These are phyloP conservation scores for Quadriops clusia DNA, from an alignment of 2,888 invertebrate species.

Conservation along the genomic window DNA sequence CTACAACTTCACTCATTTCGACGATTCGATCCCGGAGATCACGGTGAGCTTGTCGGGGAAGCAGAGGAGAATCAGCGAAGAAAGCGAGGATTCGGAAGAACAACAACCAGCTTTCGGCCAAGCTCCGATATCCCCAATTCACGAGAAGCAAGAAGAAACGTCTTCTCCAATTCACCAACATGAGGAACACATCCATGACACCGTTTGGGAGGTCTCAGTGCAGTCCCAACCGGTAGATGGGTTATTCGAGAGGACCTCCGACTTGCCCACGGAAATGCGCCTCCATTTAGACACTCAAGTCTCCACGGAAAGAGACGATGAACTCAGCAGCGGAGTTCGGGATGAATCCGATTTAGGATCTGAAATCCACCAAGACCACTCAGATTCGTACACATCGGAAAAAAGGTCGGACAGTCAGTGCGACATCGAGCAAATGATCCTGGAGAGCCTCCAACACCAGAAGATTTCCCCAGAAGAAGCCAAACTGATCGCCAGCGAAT, in stretches of 20 bases:
- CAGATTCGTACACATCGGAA: slow-evolving; percentile 31
- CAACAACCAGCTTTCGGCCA: slow-evolving; percentile 14
- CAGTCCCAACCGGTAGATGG: slow-evolving; percentile 30
- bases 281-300: no score
- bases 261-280: slow-evolving; percentile 26
- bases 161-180: slow-evolving; percentile 33
- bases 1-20: slow-evolving; percentile 18
- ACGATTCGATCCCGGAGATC: slow-evolving; percentile 33
- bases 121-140: no score
- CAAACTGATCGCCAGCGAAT: slow-evolving; percentile 38
- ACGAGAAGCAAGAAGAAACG: slow-evolving; percentile 13
- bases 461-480: slow-evolving; percentile 40
- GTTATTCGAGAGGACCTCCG: slow-evolving; percentile 31
- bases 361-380: slow-evolving; percentile 33
- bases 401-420: slow-evolving; percentile 33
- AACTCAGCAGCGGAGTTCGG: slow-evolving; percentile 27
- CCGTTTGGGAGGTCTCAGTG: slow-evolving; percentile 41
- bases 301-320: slow-evolving; percentile 31
- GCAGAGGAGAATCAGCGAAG: slow-evolving; percentile 35
- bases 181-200: slow-evolving; percentile 39
- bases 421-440: slow-evolving; percentile 33
- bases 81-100: slow-evolving; percentile 30
- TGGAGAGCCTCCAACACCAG: slow-evolving; percentile 34
- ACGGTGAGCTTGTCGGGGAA: slow-evolving; percentile 35
- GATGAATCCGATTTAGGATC: slow-evolving; percentile 34